phyloP scores from a whole-genome alignment of 1,140 invertebrate genomes.

The Probaryconus sp. region DNA sequence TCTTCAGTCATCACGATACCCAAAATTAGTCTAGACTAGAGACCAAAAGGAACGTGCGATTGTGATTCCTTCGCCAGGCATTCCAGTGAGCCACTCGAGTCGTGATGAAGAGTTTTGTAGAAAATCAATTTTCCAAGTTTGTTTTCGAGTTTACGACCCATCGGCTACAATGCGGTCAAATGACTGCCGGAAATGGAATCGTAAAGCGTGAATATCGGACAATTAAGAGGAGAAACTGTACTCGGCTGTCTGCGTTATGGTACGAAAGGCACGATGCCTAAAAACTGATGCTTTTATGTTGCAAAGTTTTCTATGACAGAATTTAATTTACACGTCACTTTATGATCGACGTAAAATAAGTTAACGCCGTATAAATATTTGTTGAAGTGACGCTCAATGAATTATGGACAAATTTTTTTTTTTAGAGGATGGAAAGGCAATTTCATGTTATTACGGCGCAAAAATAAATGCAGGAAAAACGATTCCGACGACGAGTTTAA shows the following conservation, averaged over 20 bases:
- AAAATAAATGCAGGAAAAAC: no score
- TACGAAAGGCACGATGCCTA: background rate
- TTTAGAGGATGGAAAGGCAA: no score
- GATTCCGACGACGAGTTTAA: no score
- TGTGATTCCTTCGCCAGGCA: slow-evolving; percentile 9
- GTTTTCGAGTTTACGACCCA: slow-evolving; percentile 4
- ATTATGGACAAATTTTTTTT: no score
- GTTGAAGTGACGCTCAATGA: no score
- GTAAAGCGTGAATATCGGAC: slow-evolving; percentile 34
- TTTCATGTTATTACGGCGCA: no score
- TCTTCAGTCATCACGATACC: slow-evolving; percentile 1
- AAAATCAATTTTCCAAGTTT: slow-evolving; percentile 1
- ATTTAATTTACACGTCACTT: no score
- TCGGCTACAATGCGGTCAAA: background rate
- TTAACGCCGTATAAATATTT: no score
- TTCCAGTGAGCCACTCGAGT: slow-evolving; percentile 5
- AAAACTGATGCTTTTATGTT: no score
- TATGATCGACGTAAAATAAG: no score
- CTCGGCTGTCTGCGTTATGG: background rate
- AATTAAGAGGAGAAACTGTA: slow-evolving; percentile 3
- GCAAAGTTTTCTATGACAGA: no score
- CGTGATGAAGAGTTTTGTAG: background rate
- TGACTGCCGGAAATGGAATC: slow-evolving; percentile 40
- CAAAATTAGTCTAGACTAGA: slow-evolving; percentile 27
- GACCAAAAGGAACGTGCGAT: slow-evolving; percentile 3